Evolutionary conservation across 1,140 invertebrate genomes (phyloP), one percentile per base, ranked within the genome.

Genomic region (Danaus plexippus): DNA sequence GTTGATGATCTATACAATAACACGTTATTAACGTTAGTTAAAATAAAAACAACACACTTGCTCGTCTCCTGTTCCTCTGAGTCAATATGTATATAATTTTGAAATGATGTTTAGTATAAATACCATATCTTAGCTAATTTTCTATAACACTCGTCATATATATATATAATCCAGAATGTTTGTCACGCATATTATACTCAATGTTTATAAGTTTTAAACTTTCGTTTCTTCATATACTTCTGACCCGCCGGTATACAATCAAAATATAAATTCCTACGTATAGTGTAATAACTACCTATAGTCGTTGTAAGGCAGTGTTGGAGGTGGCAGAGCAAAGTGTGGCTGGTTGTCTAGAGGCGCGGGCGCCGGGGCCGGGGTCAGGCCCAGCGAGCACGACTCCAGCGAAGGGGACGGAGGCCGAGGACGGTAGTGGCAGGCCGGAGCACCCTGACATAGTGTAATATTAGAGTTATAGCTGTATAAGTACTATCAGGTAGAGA

Each of bases 241-340:
- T 15, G 15, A 15, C 15, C 15, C 15, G 15, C 15, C 15, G 15
- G 15, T 15, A 15, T 15, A 15, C 15, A 1, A 15, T 15, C 15
- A 15, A 15, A 41, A 15, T 15, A 15, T 15, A 15, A 15, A 15
- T 15, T 1, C 1, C 1, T 15, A 15, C 1, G 3, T 15, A 15
- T 15, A 15, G 15, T 15, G 15, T 15, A 15, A 15, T 15, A 42
- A 46, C 61, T 61, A 77, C 71, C 75, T 71, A 47, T 72, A 75
- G 51, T 77, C 73, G 44, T 77, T 73, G 51, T 74, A 72, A 45
- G 69, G 61, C 32, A 72, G 53, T 18, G 71, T 72, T 22, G 75
- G 73, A 10, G 75, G 72, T 41, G 77, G 77, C 51, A 77, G 64
- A n/a, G 75, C 74, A 55, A 80, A 82, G 49, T 74, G 72, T 12